Conservation (phyloP, 2,888 invertebrate genomes). For the Drosophila percnosoma region DNA sequence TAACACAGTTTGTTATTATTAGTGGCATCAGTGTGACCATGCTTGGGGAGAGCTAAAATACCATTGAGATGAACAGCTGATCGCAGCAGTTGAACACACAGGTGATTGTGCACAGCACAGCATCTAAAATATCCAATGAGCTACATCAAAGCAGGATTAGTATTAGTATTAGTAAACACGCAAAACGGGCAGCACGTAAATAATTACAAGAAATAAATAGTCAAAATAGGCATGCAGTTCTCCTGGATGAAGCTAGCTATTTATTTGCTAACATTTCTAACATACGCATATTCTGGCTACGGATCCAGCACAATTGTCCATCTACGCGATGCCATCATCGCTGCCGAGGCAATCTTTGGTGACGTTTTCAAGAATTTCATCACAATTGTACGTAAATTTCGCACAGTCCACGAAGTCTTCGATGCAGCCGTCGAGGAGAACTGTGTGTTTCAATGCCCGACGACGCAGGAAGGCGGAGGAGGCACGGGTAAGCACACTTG, state of each 20-base stretch:
- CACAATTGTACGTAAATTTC: conserved; percentile 90
- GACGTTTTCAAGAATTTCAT: conserved; percentile 91
- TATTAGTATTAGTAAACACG: conserved; percentile 22
- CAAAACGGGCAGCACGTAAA: conserved; percentile 1
- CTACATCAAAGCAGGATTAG: neutral
- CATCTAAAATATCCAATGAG: conserved; percentile 39
- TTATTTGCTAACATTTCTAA: conserved; percentile 90
- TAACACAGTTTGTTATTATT: conserved; percentile 34
- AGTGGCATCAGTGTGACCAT: conserved; percentile 29
- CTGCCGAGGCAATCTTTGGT: conserved; percentile 92
- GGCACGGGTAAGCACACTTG: conserved; percentile 86
- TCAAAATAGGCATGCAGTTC: conserved; percentile 87
- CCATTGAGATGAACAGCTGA: conserved; percentile 23
- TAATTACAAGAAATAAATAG: neutral
- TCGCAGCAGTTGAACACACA: conserved; percentile 25
- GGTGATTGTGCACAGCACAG: conserved; percentile 30
- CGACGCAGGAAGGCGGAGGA: conserved; percentile 59
- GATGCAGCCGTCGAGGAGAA: conserved; percentile 94
- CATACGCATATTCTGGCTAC: conserved; percentile 92
- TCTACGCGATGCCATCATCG: conserved; percentile 91
- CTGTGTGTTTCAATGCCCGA: conserved; percentile 91
- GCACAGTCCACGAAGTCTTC: conserved; percentile 91
- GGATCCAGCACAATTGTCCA: conserved; percentile 90
- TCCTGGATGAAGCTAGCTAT: conserved; percentile 91
- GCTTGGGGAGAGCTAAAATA: neutral